Base-by-base conservation (phyloP, 1,140 invertebrate genomes). In the Apis dorsata region DNA sequence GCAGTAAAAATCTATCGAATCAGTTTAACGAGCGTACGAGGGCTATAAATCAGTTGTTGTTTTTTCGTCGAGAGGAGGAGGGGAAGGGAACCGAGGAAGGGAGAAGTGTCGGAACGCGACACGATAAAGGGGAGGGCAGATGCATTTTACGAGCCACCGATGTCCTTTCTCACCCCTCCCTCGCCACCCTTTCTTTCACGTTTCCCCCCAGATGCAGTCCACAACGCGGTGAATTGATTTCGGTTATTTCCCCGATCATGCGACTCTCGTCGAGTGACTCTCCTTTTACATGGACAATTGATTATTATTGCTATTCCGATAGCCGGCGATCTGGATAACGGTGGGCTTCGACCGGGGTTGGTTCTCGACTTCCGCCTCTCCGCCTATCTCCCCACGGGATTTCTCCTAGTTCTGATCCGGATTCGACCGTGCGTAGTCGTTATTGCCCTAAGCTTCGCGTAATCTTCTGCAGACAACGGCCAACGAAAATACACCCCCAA, bases 1-100 rank as follows among this genome's bases (percentile, higher is more conserved):
- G 86, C 88, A 88, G 90, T 91, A 90, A 91, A 44, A 93, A 93
- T 93, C 92, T 92, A 93, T 93, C 89, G 90, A 92, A 92, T 93
- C 92, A 91, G 90, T 92, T 93, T 93, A 93, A 93, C 92, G 91
- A 92, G 90, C 91, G 90, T 89, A 89, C 90, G 83, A 83, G 84
- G 90, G 90, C 91, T 90, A 90, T 92, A 92, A 92, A 93, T 92
- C 91, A 91, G 91, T 91, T 91, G 89, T 81, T 85, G 87, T 85
- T 90, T 60, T 85, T 88, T 84, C 65, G 81, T 83, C 34, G 34
- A 69, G 55, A 68, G 57, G 69, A 65, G n/a, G 59, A 63, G 72
- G 79, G 75, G 49, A 51, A 79, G 62, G 24, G 57, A 24, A 63
- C 66, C 77, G 70, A 68, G 69, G 75, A 84, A 73, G 71, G 34